Conservation (phyloP, 2,113 vertebrate genomes). For the Atractosteus spatula region DNA sequence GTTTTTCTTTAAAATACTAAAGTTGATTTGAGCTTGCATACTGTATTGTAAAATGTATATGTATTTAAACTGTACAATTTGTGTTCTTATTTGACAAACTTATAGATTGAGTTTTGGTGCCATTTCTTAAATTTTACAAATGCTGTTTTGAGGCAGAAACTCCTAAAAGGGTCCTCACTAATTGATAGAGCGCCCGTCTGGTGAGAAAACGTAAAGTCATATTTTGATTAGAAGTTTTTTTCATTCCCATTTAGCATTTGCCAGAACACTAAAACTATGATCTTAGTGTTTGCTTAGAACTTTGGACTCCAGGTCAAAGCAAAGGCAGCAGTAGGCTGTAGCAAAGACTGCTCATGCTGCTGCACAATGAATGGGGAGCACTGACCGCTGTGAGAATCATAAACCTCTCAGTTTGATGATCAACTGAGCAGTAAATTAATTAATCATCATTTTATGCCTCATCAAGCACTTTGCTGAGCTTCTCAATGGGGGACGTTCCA, state of each 20-base stretch:
- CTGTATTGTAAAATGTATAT: too few relatives aligned
- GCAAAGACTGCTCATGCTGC: slow-evolving; percentile 60
- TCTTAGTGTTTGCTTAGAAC: slow-evolving; percentile 27
- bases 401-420: slow-evolving; percentile 93
- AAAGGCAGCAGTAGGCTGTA: slow-evolving; percentile 73
- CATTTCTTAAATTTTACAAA: too few relatives aligned
- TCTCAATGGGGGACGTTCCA: slow-evolving; percentile 75
- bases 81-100: too few relatives aligned
- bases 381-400: slow-evolving; percentile 94
- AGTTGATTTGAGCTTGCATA: too few relatives aligned
- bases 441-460: slow-evolving; percentile 99
- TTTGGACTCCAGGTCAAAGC: slow-evolving; percentile 76
- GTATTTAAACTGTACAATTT: too few relatives aligned
- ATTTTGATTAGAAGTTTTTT: too few relatives aligned
- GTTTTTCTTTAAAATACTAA: too few relatives aligned
- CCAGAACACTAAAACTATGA: not conserved
- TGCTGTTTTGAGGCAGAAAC: too few relatives aligned
- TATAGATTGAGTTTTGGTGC: too few relatives aligned
- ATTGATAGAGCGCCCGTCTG: too few relatives aligned
- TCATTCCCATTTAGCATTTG: not conserved
- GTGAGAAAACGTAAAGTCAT: too few relatives aligned
- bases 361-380: slow-evolving; percentile 58
- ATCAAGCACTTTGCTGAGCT: slow-evolving; percentile 90
- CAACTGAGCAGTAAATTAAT: slow-evolving; percentile 99
- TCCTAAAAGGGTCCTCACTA: too few relatives aligned